Percentiles rank a stretch among this genome's conserved stretches.
phyloP scores from a whole-genome alignment of 2,113 vertebrate species.

The Micromys minutus region DNA sequence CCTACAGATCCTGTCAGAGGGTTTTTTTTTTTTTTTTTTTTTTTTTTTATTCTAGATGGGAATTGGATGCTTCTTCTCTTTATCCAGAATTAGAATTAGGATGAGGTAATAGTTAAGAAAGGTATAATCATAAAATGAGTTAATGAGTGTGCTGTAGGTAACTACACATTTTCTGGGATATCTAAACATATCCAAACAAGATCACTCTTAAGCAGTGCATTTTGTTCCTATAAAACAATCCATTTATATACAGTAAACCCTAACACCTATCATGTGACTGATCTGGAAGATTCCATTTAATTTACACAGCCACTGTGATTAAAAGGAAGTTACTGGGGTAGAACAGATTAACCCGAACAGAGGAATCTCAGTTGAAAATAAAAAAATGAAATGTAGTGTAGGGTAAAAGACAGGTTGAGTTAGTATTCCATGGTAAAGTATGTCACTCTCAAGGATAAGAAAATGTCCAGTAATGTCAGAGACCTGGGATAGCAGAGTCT shows the following conservation, averaged over 20 bases:
- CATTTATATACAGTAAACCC: not conserved
- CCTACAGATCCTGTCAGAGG: not conserved
- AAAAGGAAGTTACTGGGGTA: not conserved
- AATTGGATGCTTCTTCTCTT: not conserved
- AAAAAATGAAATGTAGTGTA: not conserved
- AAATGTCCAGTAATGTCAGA: not conserved
- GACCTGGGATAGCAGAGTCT: too few species aligned
- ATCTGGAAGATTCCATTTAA: not conserved
- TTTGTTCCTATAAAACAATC: not conserved
- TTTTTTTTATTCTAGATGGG: not conserved
- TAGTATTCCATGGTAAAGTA: not conserved
- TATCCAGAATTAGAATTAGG: not conserved
- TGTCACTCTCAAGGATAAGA: not conserved
- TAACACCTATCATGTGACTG: too few species aligned
- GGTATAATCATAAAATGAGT: not conserved
- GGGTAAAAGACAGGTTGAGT: not conserved
- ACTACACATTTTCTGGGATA: not conserved
- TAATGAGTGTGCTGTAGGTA: not conserved
- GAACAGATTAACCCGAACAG: too few species aligned
- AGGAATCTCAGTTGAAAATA: too few species aligned
- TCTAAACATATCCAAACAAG: not conserved
- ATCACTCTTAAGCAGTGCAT: not conserved
- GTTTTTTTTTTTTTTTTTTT: too few species aligned
- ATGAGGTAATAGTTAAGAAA: not conserved
- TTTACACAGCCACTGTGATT: not conserved